These are phyloP conservation scores for Pantelozetes paolii DNA, from an alignment of 2,888 invertebrate species.

Conservation along the genomic window DNA sequence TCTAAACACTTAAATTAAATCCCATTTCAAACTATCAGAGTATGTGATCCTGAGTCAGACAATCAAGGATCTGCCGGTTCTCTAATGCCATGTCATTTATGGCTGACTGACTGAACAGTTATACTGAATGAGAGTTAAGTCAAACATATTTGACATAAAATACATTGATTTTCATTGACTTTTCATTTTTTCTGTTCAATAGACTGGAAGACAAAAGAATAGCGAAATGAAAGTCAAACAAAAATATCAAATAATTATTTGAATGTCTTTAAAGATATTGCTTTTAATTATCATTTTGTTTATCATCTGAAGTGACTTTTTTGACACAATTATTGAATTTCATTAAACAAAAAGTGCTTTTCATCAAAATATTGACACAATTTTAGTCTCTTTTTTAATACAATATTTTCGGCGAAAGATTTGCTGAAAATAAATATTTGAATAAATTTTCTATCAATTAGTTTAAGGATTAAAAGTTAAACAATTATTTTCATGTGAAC, in stretches of 20 bases:
- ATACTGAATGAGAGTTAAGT: not conserved
- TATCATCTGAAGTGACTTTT: too few relatives aligned
- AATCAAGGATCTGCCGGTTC: not conserved
- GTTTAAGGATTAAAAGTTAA: too few relatives aligned
- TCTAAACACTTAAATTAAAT: not conserved
- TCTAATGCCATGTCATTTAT: constrained; percentile 9
- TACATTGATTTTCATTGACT: constrained; percentile 31
- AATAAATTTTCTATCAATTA: too few relatives aligned
- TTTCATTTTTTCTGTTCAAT: not conserved
- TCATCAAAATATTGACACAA: too few relatives aligned
- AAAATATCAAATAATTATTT: not conserved
- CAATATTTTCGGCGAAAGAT: too few relatives aligned
- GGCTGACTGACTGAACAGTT: not conserved
- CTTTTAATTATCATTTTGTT: too few relatives aligned
- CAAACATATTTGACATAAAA: constrained; percentile 28
- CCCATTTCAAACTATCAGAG: not conserved
- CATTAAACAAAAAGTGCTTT: too few relatives aligned
- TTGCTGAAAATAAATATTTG: too few relatives aligned
- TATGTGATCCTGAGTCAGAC: not conserved
- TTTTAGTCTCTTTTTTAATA: too few relatives aligned
- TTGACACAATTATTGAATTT: too few relatives aligned
- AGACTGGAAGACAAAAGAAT: not conserved
- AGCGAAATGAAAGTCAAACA: not conserved
- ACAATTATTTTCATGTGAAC: too few relatives aligned
- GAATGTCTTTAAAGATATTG: not conserved